Conservation (phyloP, 2,113 vertebrate species). For the Pteronura brasiliensis region DNA sequence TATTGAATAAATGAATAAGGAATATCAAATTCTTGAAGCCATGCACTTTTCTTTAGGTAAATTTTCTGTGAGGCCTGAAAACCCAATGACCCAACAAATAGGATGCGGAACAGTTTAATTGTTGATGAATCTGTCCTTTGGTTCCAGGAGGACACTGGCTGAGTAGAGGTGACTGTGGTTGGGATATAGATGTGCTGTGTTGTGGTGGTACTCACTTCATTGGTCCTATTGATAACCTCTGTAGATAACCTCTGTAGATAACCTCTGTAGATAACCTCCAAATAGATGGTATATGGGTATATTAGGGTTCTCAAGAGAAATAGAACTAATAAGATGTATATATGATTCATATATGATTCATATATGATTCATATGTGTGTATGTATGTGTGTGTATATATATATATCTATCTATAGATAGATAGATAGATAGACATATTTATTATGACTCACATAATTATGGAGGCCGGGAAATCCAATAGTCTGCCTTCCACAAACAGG, state of each 20-base stretch:
- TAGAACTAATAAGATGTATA: not conserved
- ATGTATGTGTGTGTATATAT: not conserved
- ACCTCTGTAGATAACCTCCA: not conserved
- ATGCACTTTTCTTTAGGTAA: not conserved
- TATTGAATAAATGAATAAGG: not conserved
- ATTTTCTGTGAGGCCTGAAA: not conserved
- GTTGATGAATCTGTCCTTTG: not conserved
- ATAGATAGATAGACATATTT: not conserved
- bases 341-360: not conserved
- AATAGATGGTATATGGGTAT: not conserved
- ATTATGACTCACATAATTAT: not conserved
- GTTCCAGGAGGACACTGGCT: not conserved
- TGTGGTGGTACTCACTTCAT: not conserved
- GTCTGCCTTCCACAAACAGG: not conserved
- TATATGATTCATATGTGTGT: not conserved
- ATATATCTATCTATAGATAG: too few relatives aligned
- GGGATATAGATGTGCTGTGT: not conserved
- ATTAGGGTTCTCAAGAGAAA: not conserved
- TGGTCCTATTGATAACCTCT: not conserved
- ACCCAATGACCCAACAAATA: not conserved
- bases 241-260: not conserved
- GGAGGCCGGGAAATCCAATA: not conserved
- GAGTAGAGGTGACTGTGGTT: not conserved
- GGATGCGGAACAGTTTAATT: not conserved
- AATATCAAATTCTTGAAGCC: not conserved